Conservation (phyloP, 2,888 invertebrate genomes). For the Mesorhabditis spiculigera region DNA sequence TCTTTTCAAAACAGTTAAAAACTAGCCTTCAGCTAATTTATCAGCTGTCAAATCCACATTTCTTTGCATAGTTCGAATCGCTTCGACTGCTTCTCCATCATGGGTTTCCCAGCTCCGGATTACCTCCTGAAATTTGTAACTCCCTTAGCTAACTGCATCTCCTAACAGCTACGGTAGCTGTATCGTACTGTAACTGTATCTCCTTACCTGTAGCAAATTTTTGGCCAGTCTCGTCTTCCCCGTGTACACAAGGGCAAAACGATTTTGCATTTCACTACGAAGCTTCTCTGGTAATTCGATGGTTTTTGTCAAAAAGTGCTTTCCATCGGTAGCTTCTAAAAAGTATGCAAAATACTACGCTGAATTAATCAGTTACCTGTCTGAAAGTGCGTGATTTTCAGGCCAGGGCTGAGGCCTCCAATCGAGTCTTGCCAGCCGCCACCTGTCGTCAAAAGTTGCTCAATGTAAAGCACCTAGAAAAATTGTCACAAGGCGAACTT, state of each 20-base stretch:
- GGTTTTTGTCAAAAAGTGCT: not conserved
- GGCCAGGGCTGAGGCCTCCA: constrained; percentile 62
- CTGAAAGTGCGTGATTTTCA: constrained; percentile 59
- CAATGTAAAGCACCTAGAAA: constrained; percentile 62
- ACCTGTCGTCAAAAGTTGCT: constrained; percentile 65
- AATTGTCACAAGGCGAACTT: no score
- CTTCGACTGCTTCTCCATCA: constrained; percentile 19
- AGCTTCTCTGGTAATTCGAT: constrained; percentile 54
- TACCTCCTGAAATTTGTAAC: constrained; percentile 18
- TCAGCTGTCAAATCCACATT: constrained; percentile 19
- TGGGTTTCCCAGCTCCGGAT: constrained; percentile 25
- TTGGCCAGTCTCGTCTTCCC: constrained; percentile 65
- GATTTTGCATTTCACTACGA: constrained; percentile 40
- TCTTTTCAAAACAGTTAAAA: not conserved
- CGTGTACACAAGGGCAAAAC: constrained; percentile 64
- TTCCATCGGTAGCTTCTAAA: not conserved
- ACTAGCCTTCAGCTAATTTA: constrained; percentile 18
- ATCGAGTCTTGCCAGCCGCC: constrained; percentile 67
- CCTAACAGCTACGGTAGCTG: not conserved
- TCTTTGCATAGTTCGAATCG: constrained; percentile 16
- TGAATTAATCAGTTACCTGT: constrained; percentile 3
- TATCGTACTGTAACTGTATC: not conserved
- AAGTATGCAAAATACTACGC: not conserved
- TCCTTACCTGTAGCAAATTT: constrained; percentile 62
- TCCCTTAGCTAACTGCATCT: not conserved